Conservation (phyloP, 2,113 vertebrate species). For the Gobiocypris rarus region DNA sequence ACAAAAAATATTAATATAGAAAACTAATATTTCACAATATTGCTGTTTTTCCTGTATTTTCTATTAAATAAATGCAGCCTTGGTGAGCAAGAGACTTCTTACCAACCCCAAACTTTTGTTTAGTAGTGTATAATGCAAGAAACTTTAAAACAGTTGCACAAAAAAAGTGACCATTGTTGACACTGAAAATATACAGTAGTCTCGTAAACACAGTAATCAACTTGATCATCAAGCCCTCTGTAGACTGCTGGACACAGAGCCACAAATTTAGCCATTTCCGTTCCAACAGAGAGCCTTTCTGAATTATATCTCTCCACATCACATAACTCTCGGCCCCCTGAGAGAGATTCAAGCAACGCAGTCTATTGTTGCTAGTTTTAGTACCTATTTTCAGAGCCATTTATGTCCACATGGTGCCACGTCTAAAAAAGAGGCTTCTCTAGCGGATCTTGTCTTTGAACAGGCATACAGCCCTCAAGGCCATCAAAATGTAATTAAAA, state of each 20-base stretch:
- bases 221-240: neutral
- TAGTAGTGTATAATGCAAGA: neutral
- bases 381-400: neutral
- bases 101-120: neutral
- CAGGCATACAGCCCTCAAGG: neutral
- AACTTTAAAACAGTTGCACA: neutral
- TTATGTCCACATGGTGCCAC: neutral
- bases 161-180: neutral
- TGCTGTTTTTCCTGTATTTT: neutral
- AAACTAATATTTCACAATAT: neutral
- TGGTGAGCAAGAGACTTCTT: neutral
- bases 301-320: neutral
- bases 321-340: neutral
- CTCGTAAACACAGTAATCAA: neutral
- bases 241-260: neutral
- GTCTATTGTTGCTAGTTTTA: constrained; percentile 15
- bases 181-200: neutral
- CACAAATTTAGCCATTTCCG: neutral
- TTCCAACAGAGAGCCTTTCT: neutral
- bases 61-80: neutral
- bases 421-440: neutral
- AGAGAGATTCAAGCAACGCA: neutral
- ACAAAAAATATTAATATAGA: no score
- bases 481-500: neutral
- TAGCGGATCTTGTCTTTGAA: neutral